Conservation (phyloP, 2,113 vertebrate species). For the Oreocharis arfaki region DNA sequence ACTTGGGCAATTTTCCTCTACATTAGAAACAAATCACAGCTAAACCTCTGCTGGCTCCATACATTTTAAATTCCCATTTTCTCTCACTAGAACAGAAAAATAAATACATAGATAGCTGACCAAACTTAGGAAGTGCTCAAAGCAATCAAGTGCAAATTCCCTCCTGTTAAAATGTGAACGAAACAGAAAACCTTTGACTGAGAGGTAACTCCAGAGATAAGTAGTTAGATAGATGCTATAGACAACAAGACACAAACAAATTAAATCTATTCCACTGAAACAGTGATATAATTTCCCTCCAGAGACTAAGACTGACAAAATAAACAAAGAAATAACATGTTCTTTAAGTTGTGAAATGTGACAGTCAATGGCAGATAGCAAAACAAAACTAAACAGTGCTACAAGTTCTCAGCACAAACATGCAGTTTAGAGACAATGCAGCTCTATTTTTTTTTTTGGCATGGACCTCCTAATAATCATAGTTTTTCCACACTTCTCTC, state of each 20-base stretch:
- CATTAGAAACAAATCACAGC: conserved; percentile 50
- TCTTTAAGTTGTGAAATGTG: conserved; percentile 79
- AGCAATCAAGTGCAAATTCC: conserved; percentile 64
- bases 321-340: conserved; percentile 80
- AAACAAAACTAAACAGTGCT: conserved; percentile 69
- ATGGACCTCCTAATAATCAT: background rate
- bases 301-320: conserved; percentile 80
- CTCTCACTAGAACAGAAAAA: conserved; percentile 57
- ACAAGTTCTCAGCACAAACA: conserved; percentile 52
- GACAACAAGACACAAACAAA: conserved; percentile 76
- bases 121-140: conserved; percentile 64
- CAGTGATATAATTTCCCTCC: conserved; percentile 78
- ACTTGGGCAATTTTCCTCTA: conserved; percentile 50
- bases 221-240: conserved; percentile 70
- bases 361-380: conserved; percentile 78
- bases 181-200: conserved; percentile 71
- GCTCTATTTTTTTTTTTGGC: background rate
- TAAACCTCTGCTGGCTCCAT: conserved; percentile 54
- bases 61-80: conserved; percentile 64
- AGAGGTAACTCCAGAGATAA: conserved; percentile 71
- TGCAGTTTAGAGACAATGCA: background rate
- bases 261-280: conserved; percentile 77
- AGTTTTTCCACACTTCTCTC: background rate
- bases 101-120: conserved; percentile 61
- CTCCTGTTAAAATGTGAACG: conserved; percentile 50